Evolutionary conservation across 1,140 invertebrate genomes (phyloP), one percentile per base, ranked within the genome.

Genomic region (Ceratosolen solmsi): DNA sequence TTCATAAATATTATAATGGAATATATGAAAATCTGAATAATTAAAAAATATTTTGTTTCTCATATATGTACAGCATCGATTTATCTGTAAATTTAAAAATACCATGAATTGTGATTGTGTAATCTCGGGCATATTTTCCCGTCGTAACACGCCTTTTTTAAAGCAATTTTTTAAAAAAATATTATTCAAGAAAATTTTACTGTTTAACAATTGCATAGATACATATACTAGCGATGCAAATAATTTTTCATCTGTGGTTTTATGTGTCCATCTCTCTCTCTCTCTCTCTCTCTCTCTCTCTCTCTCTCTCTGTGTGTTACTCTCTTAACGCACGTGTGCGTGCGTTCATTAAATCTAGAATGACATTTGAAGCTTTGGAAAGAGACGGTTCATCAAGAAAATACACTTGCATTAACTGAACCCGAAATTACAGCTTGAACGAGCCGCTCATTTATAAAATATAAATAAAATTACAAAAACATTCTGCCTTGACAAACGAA

Each of bases 61-160:
- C 41, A 46, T 46, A 46, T 7, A 46, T 46, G 41, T 46, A 46
- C 13, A 46, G 13, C 5, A 46, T 46, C 13, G n/a, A n/a, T n/a
- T n/a, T 63, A 30, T 30, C n/a, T 25, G 38, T 68, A 17, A 68
- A 33, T 27, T 33, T 54, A 70, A 58, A 72, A 79, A 72, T 58
- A 17, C 15, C 33, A 38, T 9, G 20, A 70, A 56, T 13, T 4
- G 38, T 38, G 70, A 73, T 60, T 17, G 0, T 54, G 54, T 80
- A 73, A 80, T 80, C 79, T 46, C 20, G n/a, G 27, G 46, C 46
- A 80, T n/a, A 80, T 80, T 80, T 72, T 73, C 38, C 33, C 70
- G 36, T 73, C 56, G 79, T 73, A 51, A 80, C 8, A 56, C 70
- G 17, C 49, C 11, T 80, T n/a, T 33, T 30, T 15, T 25, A 17